These are phyloP conservation scores for Sebastes hubbsi DNA, from an alignment of 2,797 vertebrate species.

Conservation along the genomic window DNA sequence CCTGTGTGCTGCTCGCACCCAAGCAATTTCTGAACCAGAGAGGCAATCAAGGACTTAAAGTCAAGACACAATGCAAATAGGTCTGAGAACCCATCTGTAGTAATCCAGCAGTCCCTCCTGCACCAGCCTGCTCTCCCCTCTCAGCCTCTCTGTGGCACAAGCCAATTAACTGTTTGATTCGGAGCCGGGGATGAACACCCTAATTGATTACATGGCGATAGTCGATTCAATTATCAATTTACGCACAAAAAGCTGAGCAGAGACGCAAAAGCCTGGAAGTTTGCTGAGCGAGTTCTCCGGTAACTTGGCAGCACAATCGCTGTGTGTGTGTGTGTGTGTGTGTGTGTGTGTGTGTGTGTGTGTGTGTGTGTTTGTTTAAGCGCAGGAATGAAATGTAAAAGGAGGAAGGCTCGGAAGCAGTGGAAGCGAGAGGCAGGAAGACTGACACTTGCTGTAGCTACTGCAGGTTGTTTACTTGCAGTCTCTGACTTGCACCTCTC, in stretches of 20 bases:
- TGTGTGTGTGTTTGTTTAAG: conserved; percentile 63
- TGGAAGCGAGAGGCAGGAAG: conserved; percentile 44
- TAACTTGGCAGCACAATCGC: conserved; percentile 52
- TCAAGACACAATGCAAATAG: conserved; percentile 72
- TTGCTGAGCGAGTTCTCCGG: conserved; percentile 57
- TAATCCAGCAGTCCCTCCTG: conserved; percentile 72
- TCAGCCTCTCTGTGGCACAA: conserved; percentile 77
- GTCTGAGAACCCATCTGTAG: conserved; percentile 68
- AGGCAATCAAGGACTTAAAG: conserved; percentile 72
- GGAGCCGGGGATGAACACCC: conserved; percentile 66
- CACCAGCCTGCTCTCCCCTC: conserved; percentile 49
- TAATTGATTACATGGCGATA: conserved; percentile 83
- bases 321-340: too few relatives aligned
- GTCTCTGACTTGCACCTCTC: conserved; percentile 61
- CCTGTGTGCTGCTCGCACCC: conserved; percentile 54
- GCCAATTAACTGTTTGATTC: conserved; percentile 80
- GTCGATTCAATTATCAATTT: conserved; percentile 82
- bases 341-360: conserved; percentile 16
- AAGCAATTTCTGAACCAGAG: conserved; percentile 59
- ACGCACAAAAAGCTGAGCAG: conserved; percentile 60
- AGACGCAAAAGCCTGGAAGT: conserved; percentile 50
- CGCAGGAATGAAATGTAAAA: conserved; percentile 49
- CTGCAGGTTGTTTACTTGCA: conserved; percentile 74
- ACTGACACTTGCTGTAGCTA: conserved; percentile 67
- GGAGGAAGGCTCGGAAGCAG: conserved; percentile 33